Conservation (phyloP, 2,888 invertebrate genomes). For the Flexamia atlantica region DNA sequence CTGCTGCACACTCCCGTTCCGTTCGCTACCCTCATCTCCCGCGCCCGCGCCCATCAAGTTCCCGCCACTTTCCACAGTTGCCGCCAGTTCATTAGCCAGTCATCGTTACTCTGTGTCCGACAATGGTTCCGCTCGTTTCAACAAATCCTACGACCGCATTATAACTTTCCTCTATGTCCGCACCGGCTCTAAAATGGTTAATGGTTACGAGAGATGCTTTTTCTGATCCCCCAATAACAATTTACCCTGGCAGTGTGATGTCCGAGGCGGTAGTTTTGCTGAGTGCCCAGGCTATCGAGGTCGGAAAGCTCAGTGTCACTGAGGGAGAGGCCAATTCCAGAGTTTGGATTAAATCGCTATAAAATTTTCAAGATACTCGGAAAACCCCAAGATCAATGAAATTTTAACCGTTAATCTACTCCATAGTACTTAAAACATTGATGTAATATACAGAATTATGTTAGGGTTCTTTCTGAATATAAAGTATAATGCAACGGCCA, state of each 20-base stretch:
- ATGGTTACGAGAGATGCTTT: background rate
- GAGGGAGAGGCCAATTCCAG: no score
- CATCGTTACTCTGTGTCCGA: conserved; percentile 9
- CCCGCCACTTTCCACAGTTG: conserved; percentile 25
- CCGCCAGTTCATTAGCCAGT: conserved; percentile 27
- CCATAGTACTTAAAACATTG: no score
- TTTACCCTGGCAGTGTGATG: background rate
- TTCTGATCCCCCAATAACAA: background rate
- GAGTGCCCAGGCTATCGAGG: no score
- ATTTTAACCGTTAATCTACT: no score
- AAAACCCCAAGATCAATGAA: no score
- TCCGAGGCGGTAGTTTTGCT: background rate
- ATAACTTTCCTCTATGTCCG: background rate
- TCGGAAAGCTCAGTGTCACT: no score
- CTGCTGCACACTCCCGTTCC: background rate
- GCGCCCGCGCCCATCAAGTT: conserved; percentile 14
- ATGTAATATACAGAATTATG: no score
- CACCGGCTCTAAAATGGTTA: background rate
- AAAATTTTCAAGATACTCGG: no score
- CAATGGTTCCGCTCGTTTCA: background rate
- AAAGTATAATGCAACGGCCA: no score
- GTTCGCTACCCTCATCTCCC: background rate
- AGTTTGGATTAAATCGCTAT: no score
- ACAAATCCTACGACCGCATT: background rate
- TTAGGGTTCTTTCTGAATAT: no score